Base-by-base conservation (phyloP, 2,113 vertebrate species). In the Aphyosemion australe region DNA sequence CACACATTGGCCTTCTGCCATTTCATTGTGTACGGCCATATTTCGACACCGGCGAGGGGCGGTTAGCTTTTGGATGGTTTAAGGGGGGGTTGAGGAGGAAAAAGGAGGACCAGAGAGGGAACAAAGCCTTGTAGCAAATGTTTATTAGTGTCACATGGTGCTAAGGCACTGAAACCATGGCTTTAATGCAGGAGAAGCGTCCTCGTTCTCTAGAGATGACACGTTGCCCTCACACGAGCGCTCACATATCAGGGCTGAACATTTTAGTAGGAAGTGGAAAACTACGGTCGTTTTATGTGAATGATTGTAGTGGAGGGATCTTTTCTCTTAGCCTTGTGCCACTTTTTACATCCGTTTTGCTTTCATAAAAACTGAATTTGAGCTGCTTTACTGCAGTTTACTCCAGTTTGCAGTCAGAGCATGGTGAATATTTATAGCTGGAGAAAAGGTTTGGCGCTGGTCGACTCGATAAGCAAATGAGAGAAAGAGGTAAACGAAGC, bases 381-480 rank as follows among this genome's bases (percentile, higher is more conserved):
- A 48, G 68, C 58, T 54, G 12, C 66, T 62, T 46, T 10, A 54
- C 8, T 10, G 55, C 71, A 66, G 66, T 72, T 79, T 52, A 39
- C 58, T 69, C 72, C 50, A 74, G 73, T 59, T 51, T 78, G 59
- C 67, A 41, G 60, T 42, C 60, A 67, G 70, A 72, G 72, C 32
- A 48, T 45, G 48, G 78, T 74, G 74, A 62, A 83, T 84, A 83
- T 86, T 87, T 84, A 83, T 64, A 69, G 62, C 65, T 6, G 65
- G 48, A 60, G 61, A 61, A 69, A 78, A 39, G 58, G 52, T 59
- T 72, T 26, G 19, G 61, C 43, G 9, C 65, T 57, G 69, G 65
- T 69, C 41, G 12, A 80, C 65, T 60, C 46, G 73, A 87, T 84
- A 84, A 83, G 77, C 73, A 87, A 90, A 88, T 82, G 77, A 87